phyloP scores from a whole-genome alignment of 2,113 vertebrate species.

The Lagenorhynchus albirostris region DNA sequence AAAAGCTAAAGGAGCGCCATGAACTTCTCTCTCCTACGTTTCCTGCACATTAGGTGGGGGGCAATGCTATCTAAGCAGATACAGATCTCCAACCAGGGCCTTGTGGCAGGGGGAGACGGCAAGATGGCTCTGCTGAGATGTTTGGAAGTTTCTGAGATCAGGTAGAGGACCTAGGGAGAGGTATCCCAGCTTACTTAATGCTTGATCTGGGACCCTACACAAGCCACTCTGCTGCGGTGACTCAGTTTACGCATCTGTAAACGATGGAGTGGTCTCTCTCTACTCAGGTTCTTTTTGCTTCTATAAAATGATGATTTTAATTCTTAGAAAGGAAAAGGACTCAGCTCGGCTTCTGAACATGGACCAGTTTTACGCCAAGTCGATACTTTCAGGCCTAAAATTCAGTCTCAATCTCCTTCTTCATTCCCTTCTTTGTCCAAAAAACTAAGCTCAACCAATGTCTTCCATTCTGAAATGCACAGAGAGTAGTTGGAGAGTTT shows the following conservation, averaged over 20 bases:
- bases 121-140: neutral
- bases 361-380: neutral
- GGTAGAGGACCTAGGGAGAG: neutral
- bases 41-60: neutral
- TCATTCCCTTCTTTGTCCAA: neutral
- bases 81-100: neutral
- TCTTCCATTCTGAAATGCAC: neutral
- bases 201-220: neutral
- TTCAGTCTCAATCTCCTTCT: neutral
- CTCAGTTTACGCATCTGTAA: neutral
- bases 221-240: accelerated
- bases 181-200: neutral
- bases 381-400: neutral
- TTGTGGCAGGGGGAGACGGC: neutral
- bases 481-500: neutral
- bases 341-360: neutral
- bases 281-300: neutral
- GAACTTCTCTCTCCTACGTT: neutral
- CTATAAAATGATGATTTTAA: neutral
- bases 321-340: neutral
- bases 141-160: neutral
- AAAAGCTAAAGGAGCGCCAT: neutral
- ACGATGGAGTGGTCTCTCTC: neutral
- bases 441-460: neutral
- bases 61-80: neutral